phyloP scores from a whole-genome alignment of 2,797 vertebrate species.

The Centropyge bicolor region DNA sequence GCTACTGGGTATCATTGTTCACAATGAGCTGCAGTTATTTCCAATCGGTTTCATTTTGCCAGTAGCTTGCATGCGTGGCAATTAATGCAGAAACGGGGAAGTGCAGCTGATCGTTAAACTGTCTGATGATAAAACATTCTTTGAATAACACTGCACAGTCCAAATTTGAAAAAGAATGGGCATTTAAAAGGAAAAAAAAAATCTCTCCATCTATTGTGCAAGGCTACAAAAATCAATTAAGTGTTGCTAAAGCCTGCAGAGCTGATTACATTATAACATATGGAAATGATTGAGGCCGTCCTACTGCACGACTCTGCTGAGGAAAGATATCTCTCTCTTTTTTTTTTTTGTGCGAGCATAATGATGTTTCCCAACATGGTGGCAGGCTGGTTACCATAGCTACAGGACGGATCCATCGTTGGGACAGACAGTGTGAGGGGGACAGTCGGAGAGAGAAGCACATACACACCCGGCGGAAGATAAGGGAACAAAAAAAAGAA shows the following conservation, averaged over 20 bases:
- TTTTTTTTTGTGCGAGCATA: slow-evolving; percentile 57
- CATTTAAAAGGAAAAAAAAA: slow-evolving; percentile 48
- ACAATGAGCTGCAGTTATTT: slow-evolving; percentile 31
- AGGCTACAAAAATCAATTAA: slow-evolving; percentile 76
- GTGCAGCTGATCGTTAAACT: slow-evolving; percentile 41
- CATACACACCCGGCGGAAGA: slow-evolving; percentile 48
- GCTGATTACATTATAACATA: slow-evolving; percentile 74
- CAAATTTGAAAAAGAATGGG: slow-evolving; percentile 45
- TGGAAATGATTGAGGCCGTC: slow-evolving; percentile 63
- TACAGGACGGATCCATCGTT: slow-evolving; percentile 69
- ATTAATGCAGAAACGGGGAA: slow-evolving; percentile 22
- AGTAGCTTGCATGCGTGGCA: slow-evolving; percentile 21
- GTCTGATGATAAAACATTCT: slow-evolving; percentile 48
- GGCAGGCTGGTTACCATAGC: slow-evolving; percentile 79
- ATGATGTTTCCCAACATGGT: slow-evolving; percentile 73
- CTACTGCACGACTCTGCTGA: slow-evolving; percentile 37
- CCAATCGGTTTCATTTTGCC: slow-evolving; percentile 25
- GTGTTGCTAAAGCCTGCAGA: slow-evolving; percentile 64
- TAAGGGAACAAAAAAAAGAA: slow-evolving; percentile 46
- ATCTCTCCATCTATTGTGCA: slow-evolving; percentile 48
- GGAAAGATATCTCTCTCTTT: slow-evolving; percentile 49
- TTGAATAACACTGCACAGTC: slow-evolving; percentile 41
- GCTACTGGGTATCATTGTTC: slow-evolving; percentile 30
- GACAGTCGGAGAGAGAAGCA: slow-evolving; percentile 53
- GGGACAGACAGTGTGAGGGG: slow-evolving; percentile 58